These are phyloP conservation scores for Notarius quadriscutis DNA, from an alignment of 2,113 vertebrate species.

Conservation along the genomic window DNA sequence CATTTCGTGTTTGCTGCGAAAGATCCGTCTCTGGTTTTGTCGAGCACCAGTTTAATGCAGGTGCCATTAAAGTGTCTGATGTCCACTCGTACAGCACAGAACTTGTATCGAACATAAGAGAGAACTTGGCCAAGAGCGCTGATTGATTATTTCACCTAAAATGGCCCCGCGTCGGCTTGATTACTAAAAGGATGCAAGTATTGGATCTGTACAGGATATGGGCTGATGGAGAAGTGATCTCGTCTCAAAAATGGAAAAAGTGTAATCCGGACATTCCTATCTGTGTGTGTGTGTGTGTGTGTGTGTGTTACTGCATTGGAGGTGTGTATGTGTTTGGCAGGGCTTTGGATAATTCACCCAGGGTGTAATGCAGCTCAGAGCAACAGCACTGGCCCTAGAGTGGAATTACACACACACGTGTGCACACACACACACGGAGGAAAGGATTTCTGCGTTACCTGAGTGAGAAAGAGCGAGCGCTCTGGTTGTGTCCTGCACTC, in stretches of 20 bases:
- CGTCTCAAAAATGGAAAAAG: neutral
- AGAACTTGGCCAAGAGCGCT: neutral
- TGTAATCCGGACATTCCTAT: neutral
- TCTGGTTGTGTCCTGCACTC: constrained; percentile 47
- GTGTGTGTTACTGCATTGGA: neutral
- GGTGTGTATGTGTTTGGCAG: constrained; percentile 33
- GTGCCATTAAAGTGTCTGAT: neutral
- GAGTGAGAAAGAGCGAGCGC: constrained; percentile 11
- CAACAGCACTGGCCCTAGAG: constrained; percentile 22
- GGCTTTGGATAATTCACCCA: constrained; percentile 21
- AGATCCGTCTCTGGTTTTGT: neutral
- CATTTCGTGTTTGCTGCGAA: neutral
- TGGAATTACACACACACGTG: constrained; percentile 46
- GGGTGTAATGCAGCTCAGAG: constrained; percentile 35
- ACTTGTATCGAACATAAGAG: neutral
- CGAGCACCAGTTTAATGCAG: neutral
- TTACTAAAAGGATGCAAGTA: neutral
- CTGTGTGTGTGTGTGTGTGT: neutral
- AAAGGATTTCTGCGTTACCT: constrained; percentile 38
- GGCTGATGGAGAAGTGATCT: neutral
- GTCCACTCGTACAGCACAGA: neutral
- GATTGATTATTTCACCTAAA: neutral
- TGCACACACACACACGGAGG: constrained; percentile 7
- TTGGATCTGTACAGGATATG: neutral
- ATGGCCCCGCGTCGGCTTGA: neutral